phyloP scores from a whole-genome alignment of 2,113 vertebrate genomes.

The Galeopterus variegatus region DNA sequence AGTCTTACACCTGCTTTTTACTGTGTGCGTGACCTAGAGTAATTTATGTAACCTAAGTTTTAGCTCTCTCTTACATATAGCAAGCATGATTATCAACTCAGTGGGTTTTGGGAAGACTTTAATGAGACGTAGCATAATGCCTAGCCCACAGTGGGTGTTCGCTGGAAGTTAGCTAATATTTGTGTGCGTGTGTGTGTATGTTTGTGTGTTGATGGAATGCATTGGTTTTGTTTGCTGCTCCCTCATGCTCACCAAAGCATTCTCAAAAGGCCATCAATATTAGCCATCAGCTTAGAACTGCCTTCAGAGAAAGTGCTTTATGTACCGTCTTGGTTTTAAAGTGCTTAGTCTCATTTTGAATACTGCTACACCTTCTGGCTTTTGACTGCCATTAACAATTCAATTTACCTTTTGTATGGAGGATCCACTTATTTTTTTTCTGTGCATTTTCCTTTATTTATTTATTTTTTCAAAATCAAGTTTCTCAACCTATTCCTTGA shows the following conservation, averaged over 20 bases:
- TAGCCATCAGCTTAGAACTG: not conserved
- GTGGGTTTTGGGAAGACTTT: not conserved
- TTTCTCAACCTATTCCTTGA: not conserved
- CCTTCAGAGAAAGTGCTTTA: not conserved
- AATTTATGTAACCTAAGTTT: not conserved
- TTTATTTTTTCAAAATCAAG: not conserved
- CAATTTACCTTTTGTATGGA: not conserved
- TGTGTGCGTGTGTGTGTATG: not conserved
- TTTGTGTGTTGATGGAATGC: not conserved
- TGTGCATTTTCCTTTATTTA: not conserved
- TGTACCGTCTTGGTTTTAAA: not conserved
- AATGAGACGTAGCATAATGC: not conserved
- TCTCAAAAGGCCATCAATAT: not conserved
- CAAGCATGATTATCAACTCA: not conserved
- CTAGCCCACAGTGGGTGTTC: not conserved
- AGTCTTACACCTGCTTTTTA: not conserved
- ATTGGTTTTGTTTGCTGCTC: not conserved
- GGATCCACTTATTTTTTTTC: not conserved
- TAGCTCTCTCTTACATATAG: not conserved
- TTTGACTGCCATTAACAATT: not conserved
- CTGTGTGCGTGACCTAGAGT: not conserved
- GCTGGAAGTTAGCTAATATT: not conserved
- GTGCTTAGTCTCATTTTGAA: slow-evolving; percentile 1
- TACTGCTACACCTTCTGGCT: not conserved
- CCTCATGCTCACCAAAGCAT: not conserved